These are phyloP conservation scores for Pectinophora gossypiella DNA, from an alignment of 1,140 invertebrate genomes.

Conservation along the genomic window DNA sequence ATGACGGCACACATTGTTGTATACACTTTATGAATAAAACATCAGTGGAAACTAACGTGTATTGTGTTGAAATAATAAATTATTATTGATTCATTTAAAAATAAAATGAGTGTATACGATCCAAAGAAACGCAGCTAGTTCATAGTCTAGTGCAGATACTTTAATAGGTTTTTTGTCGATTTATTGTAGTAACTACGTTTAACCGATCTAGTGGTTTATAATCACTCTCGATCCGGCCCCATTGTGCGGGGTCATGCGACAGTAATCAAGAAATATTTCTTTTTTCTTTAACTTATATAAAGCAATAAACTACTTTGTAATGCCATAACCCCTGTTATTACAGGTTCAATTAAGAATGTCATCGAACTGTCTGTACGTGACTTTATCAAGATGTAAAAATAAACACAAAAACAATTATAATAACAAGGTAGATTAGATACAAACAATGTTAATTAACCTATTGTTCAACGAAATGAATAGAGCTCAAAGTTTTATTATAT, in stretches of 20 bases:
- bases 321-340: too few relatives aligned
- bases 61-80: background rate
- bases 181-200: background rate
- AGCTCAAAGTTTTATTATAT: background rate
- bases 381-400: background rate
- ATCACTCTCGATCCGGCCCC: too few relatives aligned
- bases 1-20: background rate
- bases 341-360: too few relatives aligned
- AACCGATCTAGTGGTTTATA: too few relatives aligned
- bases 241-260: too few relatives aligned
- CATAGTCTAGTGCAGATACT: too few relatives aligned
- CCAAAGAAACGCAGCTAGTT: background rate
- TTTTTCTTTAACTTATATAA: too few relatives aligned
- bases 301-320: too few relatives aligned
- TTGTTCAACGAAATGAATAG: constrained; percentile 30
- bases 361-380: too few relatives aligned
- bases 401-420: constrained; percentile 23
- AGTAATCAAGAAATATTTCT: too few relatives aligned
- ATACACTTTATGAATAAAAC: background rate
- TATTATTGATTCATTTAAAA: background rate
- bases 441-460: constrained; percentile 56
- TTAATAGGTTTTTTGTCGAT: background rate
- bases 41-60: background rate
- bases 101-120: background rate
- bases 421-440: constrained; percentile 48